A percentile compares a stretch with the other conserved stretches of the same genome.
phyloP scores from a whole-genome alignment of 2,888 invertebrate genomes.

The Nomada ferruginata region DNA sequence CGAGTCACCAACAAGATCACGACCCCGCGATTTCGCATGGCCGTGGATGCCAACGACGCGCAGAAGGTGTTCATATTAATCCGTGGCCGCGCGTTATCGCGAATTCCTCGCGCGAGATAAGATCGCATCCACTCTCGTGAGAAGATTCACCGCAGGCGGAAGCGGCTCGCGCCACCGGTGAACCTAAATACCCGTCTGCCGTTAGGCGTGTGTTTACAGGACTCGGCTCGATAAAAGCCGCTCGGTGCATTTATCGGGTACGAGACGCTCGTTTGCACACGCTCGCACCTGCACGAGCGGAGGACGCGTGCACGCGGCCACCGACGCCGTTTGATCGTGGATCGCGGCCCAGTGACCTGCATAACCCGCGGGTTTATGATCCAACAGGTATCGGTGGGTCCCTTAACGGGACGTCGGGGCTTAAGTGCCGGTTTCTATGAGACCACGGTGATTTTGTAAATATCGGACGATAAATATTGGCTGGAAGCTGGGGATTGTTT shows the following conservation, averaged over 20 bases:
- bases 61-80: slow-evolving; percentile 34
- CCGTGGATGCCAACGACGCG: not conserved
- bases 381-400: slow-evolving; percentile 58
- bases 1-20: not conserved
- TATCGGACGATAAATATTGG: not conserved
- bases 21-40: slow-evolving; percentile 29
- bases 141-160: slow-evolving; percentile 71
- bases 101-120: slow-evolving; percentile 59
- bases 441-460: slow-evolving; percentile 16
- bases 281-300: slow-evolving; percentile 55
- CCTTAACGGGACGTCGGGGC: slow-evolving; percentile 48
- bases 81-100: slow-evolving; percentile 46
- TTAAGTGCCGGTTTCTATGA: slow-evolving; percentile 4
- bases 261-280: slow-evolving; percentile 46
- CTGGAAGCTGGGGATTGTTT: not conserved
- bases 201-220: slow-evolving; percentile 66
- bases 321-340: slow-evolving; percentile 55
- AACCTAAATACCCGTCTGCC: slow-evolving; percentile 69
- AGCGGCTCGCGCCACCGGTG: slow-evolving; percentile 61
- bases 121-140: slow-evolving; percentile 63
- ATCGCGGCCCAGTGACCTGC: slow-evolving; percentile 82
- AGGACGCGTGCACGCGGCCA: not conserved
- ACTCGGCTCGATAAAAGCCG: slow-evolving; percentile 56
- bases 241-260: slow-evolving; percentile 14
- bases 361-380: slow-evolving; percentile 77